A percentile compares a stretch with the other conserved stretches of the same genome.
Conservation (phyloP, 2,888 invertebrate genomes). For the Yponomeuta sedellus region DNA sequence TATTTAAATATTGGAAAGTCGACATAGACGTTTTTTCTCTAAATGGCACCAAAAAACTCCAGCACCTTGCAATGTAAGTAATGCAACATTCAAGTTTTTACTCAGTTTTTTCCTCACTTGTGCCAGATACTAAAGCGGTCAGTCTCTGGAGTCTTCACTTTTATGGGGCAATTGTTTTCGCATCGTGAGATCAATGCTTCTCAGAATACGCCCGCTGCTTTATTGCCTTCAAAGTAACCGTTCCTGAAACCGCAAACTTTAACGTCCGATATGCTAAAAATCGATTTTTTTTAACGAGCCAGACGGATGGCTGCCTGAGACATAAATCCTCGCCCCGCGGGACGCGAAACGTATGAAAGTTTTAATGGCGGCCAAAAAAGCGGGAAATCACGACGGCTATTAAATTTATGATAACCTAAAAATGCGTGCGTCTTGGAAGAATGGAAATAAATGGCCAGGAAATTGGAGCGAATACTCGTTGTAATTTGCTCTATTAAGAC, state of each 20-base stretch:
- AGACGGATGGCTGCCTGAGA: neutral
- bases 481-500: neutral
- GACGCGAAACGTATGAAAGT: neutral
- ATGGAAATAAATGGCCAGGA: neutral
- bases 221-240: constrained; percentile 1
- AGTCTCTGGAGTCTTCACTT: neutral
- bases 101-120: neutral
- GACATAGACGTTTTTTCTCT: too few relatives aligned
- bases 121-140: neutral
- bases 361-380: neutral
- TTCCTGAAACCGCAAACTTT: constrained; percentile 1
- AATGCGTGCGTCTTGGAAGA: neutral
- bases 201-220: neutral
- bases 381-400: neutral
- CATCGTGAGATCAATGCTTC: neutral
- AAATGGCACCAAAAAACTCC: too few relatives aligned
- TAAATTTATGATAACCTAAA: neutral
- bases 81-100: too few relatives aligned
- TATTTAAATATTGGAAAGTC: too few relatives aligned
- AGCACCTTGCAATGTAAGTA: too few relatives aligned
- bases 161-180: constrained; percentile 1
- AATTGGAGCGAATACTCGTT: neutral
- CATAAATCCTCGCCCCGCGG: neutral
- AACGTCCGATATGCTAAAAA: constrained; percentile 3
- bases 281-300: constrained; percentile 3